phyloP scores from a whole-genome alignment of 1,140 invertebrate species.

The Arctopsyche grandis region DNA sequence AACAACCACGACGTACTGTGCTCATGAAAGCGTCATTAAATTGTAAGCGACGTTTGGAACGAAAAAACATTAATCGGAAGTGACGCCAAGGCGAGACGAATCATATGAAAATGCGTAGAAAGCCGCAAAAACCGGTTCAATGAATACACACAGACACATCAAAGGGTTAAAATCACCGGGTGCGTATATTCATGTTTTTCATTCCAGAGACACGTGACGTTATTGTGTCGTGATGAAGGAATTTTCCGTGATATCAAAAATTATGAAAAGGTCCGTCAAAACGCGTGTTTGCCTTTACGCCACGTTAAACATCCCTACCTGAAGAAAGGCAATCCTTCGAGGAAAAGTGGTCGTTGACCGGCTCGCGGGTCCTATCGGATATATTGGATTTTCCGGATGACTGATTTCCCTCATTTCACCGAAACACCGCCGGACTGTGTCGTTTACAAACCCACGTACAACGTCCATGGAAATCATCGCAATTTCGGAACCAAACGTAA shows the following conservation, averaged over 20 bases:
- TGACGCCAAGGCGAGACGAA: too few relatives aligned
- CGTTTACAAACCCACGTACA: neutral
- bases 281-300: constrained; percentile 6
- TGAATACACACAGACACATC: neutral
- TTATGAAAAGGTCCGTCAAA: constrained; percentile 31
- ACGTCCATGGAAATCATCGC: neutral
- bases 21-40: too few relatives aligned
- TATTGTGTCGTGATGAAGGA: neutral
- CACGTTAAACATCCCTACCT: constrained; percentile 24
- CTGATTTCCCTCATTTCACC: neutral
- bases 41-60: too few relatives aligned
- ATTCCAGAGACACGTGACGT: neutral
- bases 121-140: neutral
- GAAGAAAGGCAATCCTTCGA: constrained; percentile 16
- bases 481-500: neutral
- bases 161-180: too few relatives aligned
- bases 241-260: constrained; percentile 23
- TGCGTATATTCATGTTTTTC: neutral
- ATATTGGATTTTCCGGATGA: constrained; percentile 34
- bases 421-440: neutral
- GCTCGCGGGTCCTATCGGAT: constrained; percentile 21
- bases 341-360: constrained; percentile 20
- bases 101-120: neutral
- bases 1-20: too few relatives aligned
- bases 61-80: too few relatives aligned